Percentiles rank a stretch among this genome's conserved stretches.
Conservation (phyloP, 2,113 vertebrate genomes). For the Oriolus oriolus region DNA sequence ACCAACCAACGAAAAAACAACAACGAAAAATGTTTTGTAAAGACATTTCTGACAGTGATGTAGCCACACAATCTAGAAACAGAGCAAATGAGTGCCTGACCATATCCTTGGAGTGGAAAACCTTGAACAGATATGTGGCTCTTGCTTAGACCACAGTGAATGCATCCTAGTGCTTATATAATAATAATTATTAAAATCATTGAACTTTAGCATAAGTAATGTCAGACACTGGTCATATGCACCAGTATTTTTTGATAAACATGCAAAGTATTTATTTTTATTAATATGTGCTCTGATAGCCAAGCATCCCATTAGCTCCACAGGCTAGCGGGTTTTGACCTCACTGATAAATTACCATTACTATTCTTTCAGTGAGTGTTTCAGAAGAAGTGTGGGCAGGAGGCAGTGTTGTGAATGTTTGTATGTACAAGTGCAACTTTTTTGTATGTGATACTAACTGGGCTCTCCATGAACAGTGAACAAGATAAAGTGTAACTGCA, state of each 20-base stretch:
- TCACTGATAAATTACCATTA: not conserved
- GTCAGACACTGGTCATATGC: not conserved
- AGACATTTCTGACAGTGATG: not conserved
- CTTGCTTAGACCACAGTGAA: not conserved
- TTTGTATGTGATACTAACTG: not conserved
- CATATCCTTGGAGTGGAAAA: not conserved
- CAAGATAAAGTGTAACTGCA: not conserved
- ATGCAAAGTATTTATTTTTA: fast-evolving
- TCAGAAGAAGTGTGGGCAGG: not conserved
- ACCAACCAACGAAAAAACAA: not conserved
- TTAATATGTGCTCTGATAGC: not conserved
- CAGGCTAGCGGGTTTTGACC: fast-evolving
- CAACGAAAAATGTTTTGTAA: not conserved
- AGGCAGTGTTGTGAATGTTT: not conserved
- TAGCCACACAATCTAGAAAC: not conserved
- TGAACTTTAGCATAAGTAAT: not conserved
- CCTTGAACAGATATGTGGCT: not conserved
- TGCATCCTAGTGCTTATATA: fast-evolving
- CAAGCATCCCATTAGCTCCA: not conserved
- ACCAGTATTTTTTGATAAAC: not conserved
- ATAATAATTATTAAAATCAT: not conserved
- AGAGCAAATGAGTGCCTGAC: not conserved
- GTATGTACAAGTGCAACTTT: not conserved
- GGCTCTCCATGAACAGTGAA: fast-evolving
- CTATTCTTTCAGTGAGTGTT: not conserved